phyloP scores from a whole-genome alignment of 2,888 invertebrate genomes.

The Drosophila robusta region DNA sequence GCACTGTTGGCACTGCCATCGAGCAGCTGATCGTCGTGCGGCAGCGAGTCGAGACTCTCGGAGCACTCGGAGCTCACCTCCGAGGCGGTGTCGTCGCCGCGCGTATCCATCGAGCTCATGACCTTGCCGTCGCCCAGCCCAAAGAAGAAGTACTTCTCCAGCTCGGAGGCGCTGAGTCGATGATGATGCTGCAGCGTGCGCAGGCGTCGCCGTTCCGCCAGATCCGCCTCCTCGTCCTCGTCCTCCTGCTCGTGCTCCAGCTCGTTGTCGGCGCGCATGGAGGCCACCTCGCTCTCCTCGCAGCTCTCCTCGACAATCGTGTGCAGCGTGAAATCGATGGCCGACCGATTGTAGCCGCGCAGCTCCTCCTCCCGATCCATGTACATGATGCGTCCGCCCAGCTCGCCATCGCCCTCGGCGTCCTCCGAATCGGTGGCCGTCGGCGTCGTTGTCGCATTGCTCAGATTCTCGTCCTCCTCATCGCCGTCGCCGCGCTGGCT shows the following conservation, averaged over 20 bases:
- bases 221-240: slow-evolving; percentile 65
- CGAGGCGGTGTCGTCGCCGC: slow-evolving; percentile 88
- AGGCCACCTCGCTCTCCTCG: slow-evolving; percentile 95
- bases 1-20: slow-evolving; percentile 87
- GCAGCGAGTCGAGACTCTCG: slow-evolving; percentile 91
- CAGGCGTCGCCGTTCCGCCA: slow-evolving; percentile 84
- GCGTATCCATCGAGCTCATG: slow-evolving; percentile 85
- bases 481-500: slow-evolving; percentile 91
- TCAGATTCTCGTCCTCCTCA: slow-evolving; percentile 79
- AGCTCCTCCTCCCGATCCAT: slow-evolving; percentile 93
- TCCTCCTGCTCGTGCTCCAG: slow-evolving; percentile 48
- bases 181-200: slow-evolving; percentile 85
- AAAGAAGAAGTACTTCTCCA: slow-evolving; percentile 96
- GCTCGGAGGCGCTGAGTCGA: slow-evolving; percentile 91
- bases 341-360: slow-evolving; percentile 92
- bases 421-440: slow-evolving; percentile 83
- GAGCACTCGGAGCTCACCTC: slow-evolving; percentile 95
- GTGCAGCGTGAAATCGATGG: slow-evolving; percentile 95
- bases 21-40: slow-evolving; percentile 86
- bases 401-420: slow-evolving; percentile 83
- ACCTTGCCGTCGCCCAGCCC: slow-evolving; percentile 90
- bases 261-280: slow-evolving; percentile 81
- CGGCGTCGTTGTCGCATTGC: slow-evolving; percentile 84
- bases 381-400: slow-evolving; percentile 85
- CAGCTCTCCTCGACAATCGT: slow-evolving; percentile 97